Evolutionary conservation across 2,797 vertebrate genomes (phyloP).

Genomic region (Fratercula arctica): DNA sequence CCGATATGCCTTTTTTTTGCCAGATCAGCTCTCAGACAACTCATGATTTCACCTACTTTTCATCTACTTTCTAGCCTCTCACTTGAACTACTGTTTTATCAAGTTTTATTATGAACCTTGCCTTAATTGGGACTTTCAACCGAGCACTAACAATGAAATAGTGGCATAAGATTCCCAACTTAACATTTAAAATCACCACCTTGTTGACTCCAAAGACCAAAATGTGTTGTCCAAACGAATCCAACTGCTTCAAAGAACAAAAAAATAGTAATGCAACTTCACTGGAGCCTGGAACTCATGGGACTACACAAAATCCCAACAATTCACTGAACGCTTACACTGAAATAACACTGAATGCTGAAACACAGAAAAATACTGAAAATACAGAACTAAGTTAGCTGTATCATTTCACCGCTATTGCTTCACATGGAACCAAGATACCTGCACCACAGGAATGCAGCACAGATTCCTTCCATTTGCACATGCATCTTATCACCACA

Average conservation of each 20-base stretch:
- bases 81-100: neutral
- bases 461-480: neutral
- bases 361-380: neutral
- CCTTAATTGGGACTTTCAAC: neutral
- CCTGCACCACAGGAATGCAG: neutral
- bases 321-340: neutral
- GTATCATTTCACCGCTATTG: neutral
- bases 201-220: neutral
- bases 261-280: neutral
- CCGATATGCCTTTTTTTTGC: neutral
- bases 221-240: neutral
- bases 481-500: neutral
- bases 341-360: neutral
- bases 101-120: neutral
- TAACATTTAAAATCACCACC: neutral
- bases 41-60: slow-evolving; percentile 22
- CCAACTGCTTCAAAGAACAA: neutral
- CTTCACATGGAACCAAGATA: neutral
- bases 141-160: neutral
- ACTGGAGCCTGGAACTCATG: neutral
- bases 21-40: neutral
- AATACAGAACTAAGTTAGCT: neutral
- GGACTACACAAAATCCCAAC: neutral
- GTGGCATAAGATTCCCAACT: neutral
- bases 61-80: neutral